Conservation (phyloP, 1,140 invertebrate genomes). For the Pogonognathellus flavescens region DNA sequence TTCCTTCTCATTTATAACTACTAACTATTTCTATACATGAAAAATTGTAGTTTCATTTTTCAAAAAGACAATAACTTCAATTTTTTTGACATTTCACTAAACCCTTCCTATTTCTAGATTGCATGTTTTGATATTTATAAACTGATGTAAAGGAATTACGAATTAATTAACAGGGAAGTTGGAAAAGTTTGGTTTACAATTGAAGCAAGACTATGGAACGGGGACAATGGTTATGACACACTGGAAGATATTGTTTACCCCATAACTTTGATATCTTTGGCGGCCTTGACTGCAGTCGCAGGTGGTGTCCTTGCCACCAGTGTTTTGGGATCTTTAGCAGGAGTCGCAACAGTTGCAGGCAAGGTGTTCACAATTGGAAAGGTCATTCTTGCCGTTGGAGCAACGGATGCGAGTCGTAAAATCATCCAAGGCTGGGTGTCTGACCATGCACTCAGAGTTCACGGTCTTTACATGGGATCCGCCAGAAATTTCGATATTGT, state of each 20-base stretch:
- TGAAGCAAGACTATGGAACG: conserved; percentile 54
- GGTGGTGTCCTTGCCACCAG: conserved; percentile 41
- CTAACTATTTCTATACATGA: too few species aligned
- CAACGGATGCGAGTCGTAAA: conserved; percentile 39
- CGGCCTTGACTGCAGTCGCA: conserved; percentile 35
- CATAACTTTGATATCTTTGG: conserved; percentile 51
- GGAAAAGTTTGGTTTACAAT: conserved; percentile 55
- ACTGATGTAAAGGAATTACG: too few species aligned
- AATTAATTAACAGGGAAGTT: too few species aligned
- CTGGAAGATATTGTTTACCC: conserved; percentile 52
- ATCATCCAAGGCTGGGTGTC: conserved; percentile 52
- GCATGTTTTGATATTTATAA: too few species aligned
- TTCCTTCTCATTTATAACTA: too few species aligned
- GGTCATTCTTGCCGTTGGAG: conserved; percentile 50
- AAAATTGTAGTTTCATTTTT: too few species aligned
- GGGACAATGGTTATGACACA: conserved; percentile 55
- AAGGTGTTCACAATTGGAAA: conserved; percentile 47
- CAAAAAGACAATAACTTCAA: too few species aligned
- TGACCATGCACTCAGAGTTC: conserved; percentile 54
- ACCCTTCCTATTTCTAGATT: too few species aligned
- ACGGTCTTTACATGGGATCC: conserved; percentile 58
- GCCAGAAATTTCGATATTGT: conserved; percentile 48
- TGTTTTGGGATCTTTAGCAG: conserved; percentile 26
- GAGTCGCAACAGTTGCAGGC: conserved; percentile 5
- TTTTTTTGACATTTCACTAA: too few species aligned